Evolutionary conservation across 2,113 vertebrate genomes (phyloP).

Genomic region (Cariama cristata): DNA sequence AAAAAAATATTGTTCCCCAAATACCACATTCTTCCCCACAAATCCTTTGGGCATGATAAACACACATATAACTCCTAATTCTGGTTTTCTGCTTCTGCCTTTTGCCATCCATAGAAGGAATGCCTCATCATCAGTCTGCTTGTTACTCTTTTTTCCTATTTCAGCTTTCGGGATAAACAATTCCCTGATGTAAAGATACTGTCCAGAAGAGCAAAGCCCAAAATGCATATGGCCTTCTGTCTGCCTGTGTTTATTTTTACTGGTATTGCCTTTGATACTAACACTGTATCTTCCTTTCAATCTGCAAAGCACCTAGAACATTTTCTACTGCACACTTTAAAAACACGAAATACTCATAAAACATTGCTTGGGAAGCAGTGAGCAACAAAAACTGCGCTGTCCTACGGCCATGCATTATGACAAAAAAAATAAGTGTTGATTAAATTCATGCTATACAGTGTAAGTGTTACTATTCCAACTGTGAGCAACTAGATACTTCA

Average conservation of each 20-base stretch:
- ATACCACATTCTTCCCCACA: background rate
- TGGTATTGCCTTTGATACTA: background rate
- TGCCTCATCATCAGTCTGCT: background rate
- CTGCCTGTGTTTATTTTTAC: background rate
- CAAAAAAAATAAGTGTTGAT: background rate
- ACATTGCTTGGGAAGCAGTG: background rate
- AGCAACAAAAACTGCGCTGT: background rate
- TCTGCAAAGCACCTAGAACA: background rate
- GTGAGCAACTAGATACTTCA: slow-evolving; percentile 19
- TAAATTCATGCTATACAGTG: slow-evolving; percentile 52
- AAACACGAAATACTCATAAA: background rate
- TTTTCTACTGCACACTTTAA: background rate
- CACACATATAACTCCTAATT: background rate
- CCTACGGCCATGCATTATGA: background rate
- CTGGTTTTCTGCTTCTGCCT: background rate
- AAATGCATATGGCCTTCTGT: background rate
- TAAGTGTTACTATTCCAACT: slow-evolving; percentile 38
- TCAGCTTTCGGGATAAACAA: background rate
- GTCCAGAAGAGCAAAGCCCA: background rate
- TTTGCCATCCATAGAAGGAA: background rate
- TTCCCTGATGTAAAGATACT: background rate
- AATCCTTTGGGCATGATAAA: background rate
- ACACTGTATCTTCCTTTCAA: background rate
- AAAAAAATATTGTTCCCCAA: background rate
- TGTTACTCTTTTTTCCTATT: background rate